Conservation (phyloP, 1,140 invertebrate genomes). For the Drosophila tristis region DNA sequence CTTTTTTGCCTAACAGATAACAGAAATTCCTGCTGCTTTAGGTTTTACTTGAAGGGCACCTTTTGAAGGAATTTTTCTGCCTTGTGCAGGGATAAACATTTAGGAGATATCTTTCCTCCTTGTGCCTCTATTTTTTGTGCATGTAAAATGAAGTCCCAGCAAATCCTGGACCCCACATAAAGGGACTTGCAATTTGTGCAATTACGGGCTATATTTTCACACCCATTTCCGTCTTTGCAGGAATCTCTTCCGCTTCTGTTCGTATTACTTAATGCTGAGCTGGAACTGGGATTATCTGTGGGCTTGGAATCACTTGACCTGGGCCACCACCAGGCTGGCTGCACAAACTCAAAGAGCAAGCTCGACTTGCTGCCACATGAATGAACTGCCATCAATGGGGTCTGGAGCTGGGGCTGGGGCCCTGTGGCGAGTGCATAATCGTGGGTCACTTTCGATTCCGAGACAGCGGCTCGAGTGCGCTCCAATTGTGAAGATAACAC, state of each 20-base stretch:
- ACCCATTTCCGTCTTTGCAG: too few relatives aligned
- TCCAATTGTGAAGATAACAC: constrained; percentile 82
- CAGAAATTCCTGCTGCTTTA: too few relatives aligned
- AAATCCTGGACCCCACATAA: too few relatives aligned
- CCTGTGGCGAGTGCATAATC: constrained; percentile 52
- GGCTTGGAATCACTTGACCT: constrained; percentile 28
- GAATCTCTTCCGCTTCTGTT: too few relatives aligned
- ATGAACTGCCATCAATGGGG: constrained; percentile 69
- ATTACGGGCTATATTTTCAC: too few relatives aligned
- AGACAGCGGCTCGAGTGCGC: constrained; percentile 64
- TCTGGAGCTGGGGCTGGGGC: neutral
- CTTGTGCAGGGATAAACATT: too few relatives aligned
- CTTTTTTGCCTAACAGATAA: too few relatives aligned
- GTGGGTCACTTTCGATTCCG: constrained; percentile 79
- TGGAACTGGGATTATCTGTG: constrained; percentile 13
- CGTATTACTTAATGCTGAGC: constrained; percentile 1
- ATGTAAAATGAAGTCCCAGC: too few relatives aligned
- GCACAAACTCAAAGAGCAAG: constrained; percentile 33
- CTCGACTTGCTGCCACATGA: constrained; percentile 51
- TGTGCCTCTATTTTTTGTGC: neutral
- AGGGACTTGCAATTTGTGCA: too few relatives aligned
- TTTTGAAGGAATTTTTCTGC: too few relatives aligned
- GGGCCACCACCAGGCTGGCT: neutral
- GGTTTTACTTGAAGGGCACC: too few relatives aligned
- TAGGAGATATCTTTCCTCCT: too few relatives aligned